A percentile compares a stretch with the other conserved stretches of the same genome.
These are phyloP conservation scores for Radopholus similis DNA, from an alignment of 1,140 invertebrate species.

Conservation along the genomic window DNA sequence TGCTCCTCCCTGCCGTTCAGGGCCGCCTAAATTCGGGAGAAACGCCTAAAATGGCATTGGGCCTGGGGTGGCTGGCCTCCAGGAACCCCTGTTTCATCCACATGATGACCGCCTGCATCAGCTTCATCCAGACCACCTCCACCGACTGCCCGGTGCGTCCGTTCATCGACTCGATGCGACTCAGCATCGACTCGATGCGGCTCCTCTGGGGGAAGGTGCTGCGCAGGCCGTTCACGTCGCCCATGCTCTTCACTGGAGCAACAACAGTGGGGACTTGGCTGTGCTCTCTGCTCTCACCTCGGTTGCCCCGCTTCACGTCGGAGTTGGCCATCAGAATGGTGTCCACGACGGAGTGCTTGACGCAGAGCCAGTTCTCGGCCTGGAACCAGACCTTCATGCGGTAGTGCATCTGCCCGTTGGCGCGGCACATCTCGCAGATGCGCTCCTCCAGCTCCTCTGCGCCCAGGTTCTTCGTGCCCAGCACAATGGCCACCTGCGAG, in stretches of 20 bases:
- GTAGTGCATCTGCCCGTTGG: constrained; percentile 19
- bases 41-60: background rate
- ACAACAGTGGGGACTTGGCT: background rate
- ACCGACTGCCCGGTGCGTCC: background rate
- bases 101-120: constrained; percentile 20
- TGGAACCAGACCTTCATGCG: constrained; percentile 25
- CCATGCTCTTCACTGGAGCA: too few relatives aligned
- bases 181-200: too few relatives aligned
- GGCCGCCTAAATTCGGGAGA: background rate
- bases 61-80: background rate
- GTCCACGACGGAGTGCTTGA: constrained; percentile 20
- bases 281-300: background rate
- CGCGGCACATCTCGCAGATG: constrained; percentile 16
- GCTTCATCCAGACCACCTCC: constrained; percentile 20
- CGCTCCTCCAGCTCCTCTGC: constrained; percentile 9
- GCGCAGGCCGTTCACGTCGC: too few relatives aligned
- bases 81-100: constrained; percentile 24
- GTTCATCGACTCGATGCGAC: too few relatives aligned
- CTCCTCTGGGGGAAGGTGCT: too few relatives aligned
- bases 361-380: constrained; percentile 25
- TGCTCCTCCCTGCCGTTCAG: constrained; percentile 8
- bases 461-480: background rate
- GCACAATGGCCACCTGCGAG: background rate
- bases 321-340: constrained; percentile 6
- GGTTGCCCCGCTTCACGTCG: background rate